Conservation (phyloP, 2,797 vertebrate species). For the Vespertilio murinus region DNA sequence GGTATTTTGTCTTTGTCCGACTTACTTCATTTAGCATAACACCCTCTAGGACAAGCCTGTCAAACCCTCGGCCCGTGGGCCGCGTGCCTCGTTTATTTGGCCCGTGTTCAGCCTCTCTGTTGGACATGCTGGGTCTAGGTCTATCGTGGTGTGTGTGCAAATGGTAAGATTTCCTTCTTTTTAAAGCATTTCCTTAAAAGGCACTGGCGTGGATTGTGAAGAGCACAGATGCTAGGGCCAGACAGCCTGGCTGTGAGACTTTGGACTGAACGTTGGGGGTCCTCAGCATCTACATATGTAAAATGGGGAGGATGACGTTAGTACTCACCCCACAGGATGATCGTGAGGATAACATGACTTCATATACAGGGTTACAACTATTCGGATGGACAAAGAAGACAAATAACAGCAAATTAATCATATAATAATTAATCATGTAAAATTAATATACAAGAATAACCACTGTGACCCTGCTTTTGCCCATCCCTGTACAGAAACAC, state of each 20-base stretch:
- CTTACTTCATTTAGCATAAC: neutral
- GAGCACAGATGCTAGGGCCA: neutral
- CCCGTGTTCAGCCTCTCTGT: no score
- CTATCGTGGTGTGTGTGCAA: no score
- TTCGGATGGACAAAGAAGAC: neutral
- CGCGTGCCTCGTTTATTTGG: no score
- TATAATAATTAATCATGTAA: neutral
- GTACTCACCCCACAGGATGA: neutral
- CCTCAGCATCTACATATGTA: neutral
- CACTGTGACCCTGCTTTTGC: neutral
- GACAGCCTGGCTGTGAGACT: neutral
- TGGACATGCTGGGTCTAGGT: no score
- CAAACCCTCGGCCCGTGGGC: no score
- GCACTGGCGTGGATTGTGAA: neutral
- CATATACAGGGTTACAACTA: neutral
- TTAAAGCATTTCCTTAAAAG: neutral
- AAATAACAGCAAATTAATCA: neutral
- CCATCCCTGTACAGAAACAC: neutral
- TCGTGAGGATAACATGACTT: neutral
- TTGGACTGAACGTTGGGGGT: neutral
- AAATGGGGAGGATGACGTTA: neutral
- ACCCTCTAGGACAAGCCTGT: neutral
- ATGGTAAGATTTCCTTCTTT: neutral
- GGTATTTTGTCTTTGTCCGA: neutral
- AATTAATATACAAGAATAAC: neutral